These are phyloP conservation scores for Oostethus manadensis DNA, from an alignment of 2,113 vertebrate genomes.

Conservation along the genomic window DNA sequence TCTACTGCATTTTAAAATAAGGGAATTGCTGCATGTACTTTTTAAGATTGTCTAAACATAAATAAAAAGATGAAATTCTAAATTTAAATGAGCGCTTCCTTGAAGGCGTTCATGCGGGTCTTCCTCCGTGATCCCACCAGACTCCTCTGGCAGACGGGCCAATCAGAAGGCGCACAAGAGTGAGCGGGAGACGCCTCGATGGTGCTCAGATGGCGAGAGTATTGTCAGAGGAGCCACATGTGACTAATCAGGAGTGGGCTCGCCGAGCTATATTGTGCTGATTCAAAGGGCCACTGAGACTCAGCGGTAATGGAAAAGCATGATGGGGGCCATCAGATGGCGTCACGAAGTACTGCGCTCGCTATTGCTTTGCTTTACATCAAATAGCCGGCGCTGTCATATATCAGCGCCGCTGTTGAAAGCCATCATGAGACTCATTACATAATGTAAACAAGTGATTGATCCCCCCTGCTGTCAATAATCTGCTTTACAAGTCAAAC, in stretches of 20 bases:
- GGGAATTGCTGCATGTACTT: no score
- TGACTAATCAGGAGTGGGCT: conserved; percentile 64
- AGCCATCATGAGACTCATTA: conserved; percentile 42
- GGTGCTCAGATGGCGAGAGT: conserved; percentile 58
- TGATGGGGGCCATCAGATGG: conserved; percentile 45
- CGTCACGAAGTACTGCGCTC: conserved; percentile 33
- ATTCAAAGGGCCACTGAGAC: conserved; percentile 63
- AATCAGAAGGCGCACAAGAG: conserved; percentile 31
- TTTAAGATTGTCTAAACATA: no score
- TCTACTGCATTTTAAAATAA: no score
- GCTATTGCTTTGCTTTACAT: conserved; percentile 47
- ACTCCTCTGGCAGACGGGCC: conserved; percentile 49
- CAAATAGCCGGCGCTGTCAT: conserved; percentile 48
- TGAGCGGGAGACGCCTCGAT: conserved; percentile 45
- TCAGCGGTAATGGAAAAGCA: conserved; percentile 37
- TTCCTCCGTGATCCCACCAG: conserved; percentile 37
- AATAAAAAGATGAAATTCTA: no score
- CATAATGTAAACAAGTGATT: conserved; percentile 40
- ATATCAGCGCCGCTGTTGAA: conserved; percentile 39
- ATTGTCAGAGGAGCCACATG: conserved; percentile 54
- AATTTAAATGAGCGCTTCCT: no score
- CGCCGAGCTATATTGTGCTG: conserved; percentile 52
- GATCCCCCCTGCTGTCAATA: conserved; percentile 40
- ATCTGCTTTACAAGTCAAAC: conserved; percentile 37
- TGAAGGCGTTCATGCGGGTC: not conserved